phyloP scores from a whole-genome alignment of 2,888 invertebrate species.

The Teleogryllus oceanicus region DNA sequence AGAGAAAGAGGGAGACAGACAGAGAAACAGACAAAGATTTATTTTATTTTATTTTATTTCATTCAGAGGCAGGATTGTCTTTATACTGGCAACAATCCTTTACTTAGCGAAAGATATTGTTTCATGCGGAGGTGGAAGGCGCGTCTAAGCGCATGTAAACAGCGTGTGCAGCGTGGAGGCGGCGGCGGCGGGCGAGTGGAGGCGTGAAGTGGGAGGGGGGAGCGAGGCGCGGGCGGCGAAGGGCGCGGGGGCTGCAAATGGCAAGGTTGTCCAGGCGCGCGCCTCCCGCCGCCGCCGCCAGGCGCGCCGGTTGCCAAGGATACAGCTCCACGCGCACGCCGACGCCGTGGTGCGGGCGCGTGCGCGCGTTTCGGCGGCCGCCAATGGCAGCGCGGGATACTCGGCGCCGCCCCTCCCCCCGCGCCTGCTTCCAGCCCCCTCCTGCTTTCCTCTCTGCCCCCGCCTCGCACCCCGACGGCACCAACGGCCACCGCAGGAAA shows the following conservation, averaged over 20 bases:
- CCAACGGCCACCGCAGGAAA: no score
- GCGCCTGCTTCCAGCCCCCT: not conserved
- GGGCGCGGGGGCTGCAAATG: constrained; percentile 4
- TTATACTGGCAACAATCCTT: no score
- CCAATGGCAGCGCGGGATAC: not conserved
- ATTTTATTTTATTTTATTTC: no score
- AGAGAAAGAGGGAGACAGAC: no score
- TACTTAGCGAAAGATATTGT: no score
- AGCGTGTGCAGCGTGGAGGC: not conserved
- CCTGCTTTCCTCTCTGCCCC: not conserved
- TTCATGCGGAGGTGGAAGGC: no score
- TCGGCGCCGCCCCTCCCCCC: not conserved
- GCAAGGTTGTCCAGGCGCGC: constrained; percentile 6
- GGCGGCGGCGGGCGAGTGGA: not conserved
- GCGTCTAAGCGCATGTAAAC: not conserved
- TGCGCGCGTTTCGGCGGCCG: not conserved
- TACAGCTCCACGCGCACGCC: not conserved
- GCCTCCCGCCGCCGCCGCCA: not conserved
- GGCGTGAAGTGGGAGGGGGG: not conserved
- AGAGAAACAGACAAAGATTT: no score
- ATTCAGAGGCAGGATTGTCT: no score
- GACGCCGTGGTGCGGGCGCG: not conserved
- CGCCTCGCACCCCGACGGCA: not conserved
- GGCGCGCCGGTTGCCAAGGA: not conserved
- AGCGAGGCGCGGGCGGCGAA: not conserved